Conservation (phyloP, 2,113 vertebrate genomes). For the Tichodroma muraria region DNA sequence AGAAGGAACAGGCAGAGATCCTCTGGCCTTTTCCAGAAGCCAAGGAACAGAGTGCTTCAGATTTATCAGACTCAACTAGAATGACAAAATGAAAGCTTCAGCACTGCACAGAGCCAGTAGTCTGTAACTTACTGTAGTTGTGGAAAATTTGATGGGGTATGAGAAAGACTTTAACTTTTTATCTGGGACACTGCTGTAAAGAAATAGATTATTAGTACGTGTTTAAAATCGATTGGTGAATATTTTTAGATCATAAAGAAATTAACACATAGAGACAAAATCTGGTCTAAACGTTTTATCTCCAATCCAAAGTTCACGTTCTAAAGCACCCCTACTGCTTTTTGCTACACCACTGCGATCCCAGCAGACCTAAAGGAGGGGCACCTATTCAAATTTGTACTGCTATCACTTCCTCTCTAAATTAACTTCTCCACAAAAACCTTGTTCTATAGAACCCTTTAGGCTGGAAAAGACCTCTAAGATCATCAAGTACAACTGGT, state of each 20-base stretch:
- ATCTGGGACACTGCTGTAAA: background rate
- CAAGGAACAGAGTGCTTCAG: background rate
- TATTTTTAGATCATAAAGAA: background rate
- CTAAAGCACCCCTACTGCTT: background rate
- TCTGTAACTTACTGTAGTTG: background rate
- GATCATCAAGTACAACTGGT: background rate
- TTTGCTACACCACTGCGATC: background rate
- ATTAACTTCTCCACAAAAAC: background rate
- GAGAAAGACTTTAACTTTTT: background rate
- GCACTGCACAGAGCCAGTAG: background rate
- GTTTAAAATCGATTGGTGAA: background rate
- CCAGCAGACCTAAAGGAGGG: background rate
- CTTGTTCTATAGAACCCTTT: background rate
- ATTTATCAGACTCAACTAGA: background rate
- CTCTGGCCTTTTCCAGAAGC: background rate
- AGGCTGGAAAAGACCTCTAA: background rate
- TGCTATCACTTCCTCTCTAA: background rate
- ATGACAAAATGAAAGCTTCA: background rate
- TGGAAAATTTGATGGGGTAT: background rate
- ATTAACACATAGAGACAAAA: conserved; percentile 20
- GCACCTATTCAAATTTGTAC: background rate
- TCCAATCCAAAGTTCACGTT: background rate
- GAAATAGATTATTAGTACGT: background rate
- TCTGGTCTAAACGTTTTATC: background rate
- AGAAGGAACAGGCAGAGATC: background rate